Base-by-base conservation (phyloP, 92 coral and sea anemone species). In the Nematostella vectensis region DNA sequence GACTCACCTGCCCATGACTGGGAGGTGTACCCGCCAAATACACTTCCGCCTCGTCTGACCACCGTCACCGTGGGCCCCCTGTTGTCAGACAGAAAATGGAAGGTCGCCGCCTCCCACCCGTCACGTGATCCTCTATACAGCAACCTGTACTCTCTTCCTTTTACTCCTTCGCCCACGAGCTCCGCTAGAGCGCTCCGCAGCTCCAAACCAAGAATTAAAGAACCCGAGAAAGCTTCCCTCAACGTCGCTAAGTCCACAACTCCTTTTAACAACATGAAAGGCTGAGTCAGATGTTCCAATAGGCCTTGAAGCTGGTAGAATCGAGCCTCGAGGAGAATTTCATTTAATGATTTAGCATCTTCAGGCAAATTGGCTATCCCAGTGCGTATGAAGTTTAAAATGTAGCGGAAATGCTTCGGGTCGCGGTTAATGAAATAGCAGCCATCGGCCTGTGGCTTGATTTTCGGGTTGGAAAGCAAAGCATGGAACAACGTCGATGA, bases 391-490 rank as follows among this genome's bases (percentile, higher is more conserved):
- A 65, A 76, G 60, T 76, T 68, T 24, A 76, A 31, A 28, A 76
- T 70, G 50, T 76, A 76, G 13, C 70, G 65, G 22, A 68, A 68
- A 36, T 68, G 60, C 2, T 74, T 76, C 8, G 71, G 69, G 52
- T 68, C 76, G 10, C 83, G 62, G 58, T 76, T 71, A 37, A 76
- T 76, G 33, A 76, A 76, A 42, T 67, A 67, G 15, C 64, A 10
- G 4, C 21, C 51, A 17, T 45, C 23, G 9, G 51, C 11, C 4
- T 45, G 4, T 11, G 51, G 51, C 23, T 45, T 45, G 39, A 28
- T 56, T 57, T 39, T 55, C 55, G 24, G 28, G 51, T 19, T 45
- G 4, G 21, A 17, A 6, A 45, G 51, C 51, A 45, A 9, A 17
- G 51, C 51, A 19, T 45, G 51, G 23, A 45, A 45, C 21, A 45